Base-by-base conservation (phyloP, 1,140 invertebrate genomes). In the Aphaenogaster floridana region DNA sequence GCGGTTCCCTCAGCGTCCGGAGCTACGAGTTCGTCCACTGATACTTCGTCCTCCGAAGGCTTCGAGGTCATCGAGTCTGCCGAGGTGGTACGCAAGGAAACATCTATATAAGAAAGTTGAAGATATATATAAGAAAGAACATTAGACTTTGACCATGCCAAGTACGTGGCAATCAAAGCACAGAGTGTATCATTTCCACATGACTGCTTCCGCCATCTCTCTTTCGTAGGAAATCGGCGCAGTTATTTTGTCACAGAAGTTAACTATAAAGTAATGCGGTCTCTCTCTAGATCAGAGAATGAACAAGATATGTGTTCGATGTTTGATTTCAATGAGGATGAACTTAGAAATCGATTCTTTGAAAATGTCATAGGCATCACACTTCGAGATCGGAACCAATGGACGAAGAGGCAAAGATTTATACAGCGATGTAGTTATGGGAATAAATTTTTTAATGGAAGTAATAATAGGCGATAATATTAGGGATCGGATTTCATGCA, bases 1-100 rank as follows among this genome's bases (percentile, higher is more conserved):
- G 36, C 21, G 9, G 15, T 15, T 2, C 15, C 54, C 17, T 78
- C 87, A 0, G 34, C 59, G 1, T 74, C 64, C 59, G 77, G 42
- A 21, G 72, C 71, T 5, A 77, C 88, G 34, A 78, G 76, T 69
- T 69, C 68, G 42, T 11, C 66, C 50, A 59, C 68, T 42, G 78
- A 80, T 11, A 77, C 34, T 11, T 91, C 88, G 2, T 87, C 86
- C 28, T 77, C 89, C 17, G 92, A 92, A 34, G 88, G 88, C 9
- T 93, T 92, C 77, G 92, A 93, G 61, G 92, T 93, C 36, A 93
- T 92, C 36, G 91, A 92, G 54, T 63, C 86, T 13, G 52, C 83
- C 17, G 89, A 90, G 34, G 76, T 80, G 45, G 52, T 72, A 6
- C 39, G 71, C 17, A 88, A 86, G 9, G 74, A 86, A 54, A 7